A percentile compares a stretch with the other conserved stretches of the same genome.
These are phyloP conservation scores for Chitala chitala DNA, from an alignment of 2,113 vertebrate genomes.

Conservation along the genomic window DNA sequence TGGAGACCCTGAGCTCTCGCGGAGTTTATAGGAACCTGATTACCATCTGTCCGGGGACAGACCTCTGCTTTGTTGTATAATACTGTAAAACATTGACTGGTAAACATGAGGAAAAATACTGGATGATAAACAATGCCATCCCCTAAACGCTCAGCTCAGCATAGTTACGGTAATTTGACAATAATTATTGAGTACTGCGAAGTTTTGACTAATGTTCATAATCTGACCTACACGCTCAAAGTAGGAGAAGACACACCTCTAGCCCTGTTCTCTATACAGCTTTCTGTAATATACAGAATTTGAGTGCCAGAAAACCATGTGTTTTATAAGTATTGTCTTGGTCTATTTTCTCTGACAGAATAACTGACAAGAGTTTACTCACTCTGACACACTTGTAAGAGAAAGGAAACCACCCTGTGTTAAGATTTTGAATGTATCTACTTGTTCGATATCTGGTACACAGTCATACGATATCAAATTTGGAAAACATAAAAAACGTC, in stretches of 20 bases:
- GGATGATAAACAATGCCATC: not conserved
- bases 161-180: constrained; percentile 20
- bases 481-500: not conserved
- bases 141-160: not conserved
- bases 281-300: constrained; percentile 8
- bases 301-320: constrained; percentile 4
- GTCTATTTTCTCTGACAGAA: constrained; percentile 9
- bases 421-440: not conserved
- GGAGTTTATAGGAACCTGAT: not conserved
- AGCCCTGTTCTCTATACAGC: not conserved
- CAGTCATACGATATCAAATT: not conserved
- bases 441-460: not conserved
- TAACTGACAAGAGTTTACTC: not conserved
- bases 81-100: constrained; percentile 8
- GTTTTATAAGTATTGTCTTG: constrained; percentile 19
- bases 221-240: not conserved
- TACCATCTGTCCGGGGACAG: not conserved
- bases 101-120: not conserved
- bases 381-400: not conserved
- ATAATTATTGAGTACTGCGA: not conserved
- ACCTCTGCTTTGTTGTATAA: not conserved
- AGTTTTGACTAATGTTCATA: constrained; percentile 9
- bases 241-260: not conserved
- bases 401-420: not conserved
- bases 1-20: not conserved